Conservation (phyloP, 2,888 invertebrate species). For the Acanthosepion pharaonis region DNA sequence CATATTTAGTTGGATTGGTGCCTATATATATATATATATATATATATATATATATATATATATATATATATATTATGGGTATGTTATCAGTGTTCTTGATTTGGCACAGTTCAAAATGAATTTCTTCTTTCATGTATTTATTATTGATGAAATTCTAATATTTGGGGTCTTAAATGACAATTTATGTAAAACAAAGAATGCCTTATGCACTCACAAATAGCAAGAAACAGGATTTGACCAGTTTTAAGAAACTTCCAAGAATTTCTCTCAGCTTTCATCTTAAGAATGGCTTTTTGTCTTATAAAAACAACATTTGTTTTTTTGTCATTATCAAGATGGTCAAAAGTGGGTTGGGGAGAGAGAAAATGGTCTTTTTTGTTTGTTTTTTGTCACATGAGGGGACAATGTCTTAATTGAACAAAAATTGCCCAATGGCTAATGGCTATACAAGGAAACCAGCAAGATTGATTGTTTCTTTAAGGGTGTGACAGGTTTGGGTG, state of each 20-base stretch:
- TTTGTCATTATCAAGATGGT: constrained; percentile 8
- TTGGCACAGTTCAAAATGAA: too few relatives aligned
- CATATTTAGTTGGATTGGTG: too few relatives aligned
- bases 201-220: too few relatives aligned
- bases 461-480: background rate
- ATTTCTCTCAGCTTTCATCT: background rate
- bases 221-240: too few relatives aligned
- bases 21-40: too few relatives aligned
- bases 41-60: too few relatives aligned
- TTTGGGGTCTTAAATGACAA: too few relatives aligned
- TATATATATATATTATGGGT: too few relatives aligned
- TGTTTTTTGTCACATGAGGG: background rate
- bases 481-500: background rate
- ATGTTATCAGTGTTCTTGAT: too few relatives aligned
- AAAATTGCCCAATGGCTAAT: constrained; percentile 7
- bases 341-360: background rate
- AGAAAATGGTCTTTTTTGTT: background rate
- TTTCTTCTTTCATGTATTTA: too few relatives aligned
- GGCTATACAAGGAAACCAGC: background rate
- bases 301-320: constrained; percentile 23
- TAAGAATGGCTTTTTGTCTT: constrained; percentile 1
- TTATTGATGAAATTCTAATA: too few relatives aligned
- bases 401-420: background rate
- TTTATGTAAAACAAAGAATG: too few relatives aligned
- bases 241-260: background rate